These are phyloP conservation scores for Piscicola geometra DNA, from an alignment of 2,888 invertebrate genomes.

Conservation along the genomic window DNA sequence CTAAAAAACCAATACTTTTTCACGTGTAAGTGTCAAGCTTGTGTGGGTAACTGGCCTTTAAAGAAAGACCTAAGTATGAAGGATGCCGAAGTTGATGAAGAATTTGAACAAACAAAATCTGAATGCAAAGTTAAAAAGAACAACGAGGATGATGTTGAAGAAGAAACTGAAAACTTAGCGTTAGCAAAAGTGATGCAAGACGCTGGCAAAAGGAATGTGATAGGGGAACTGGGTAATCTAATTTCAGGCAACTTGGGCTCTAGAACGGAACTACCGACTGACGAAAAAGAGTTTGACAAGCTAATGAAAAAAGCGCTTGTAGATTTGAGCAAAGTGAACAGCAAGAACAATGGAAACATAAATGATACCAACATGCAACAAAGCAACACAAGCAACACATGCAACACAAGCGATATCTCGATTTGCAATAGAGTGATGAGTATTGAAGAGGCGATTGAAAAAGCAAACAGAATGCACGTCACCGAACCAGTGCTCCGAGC, in stretches of 20 bases:
- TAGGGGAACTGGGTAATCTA: neutral
- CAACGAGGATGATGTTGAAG: neutral
- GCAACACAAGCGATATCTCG: no score
- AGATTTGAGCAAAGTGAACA: neutral
- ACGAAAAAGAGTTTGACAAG: neutral
- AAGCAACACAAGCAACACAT: no score
- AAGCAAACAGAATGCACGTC: neutral
- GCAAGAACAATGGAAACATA: no score
- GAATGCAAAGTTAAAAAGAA: no score
- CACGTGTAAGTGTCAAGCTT: conserved; percentile 70
- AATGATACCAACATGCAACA: no score
- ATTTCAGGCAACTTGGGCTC: neutral
- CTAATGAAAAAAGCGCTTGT: neutral
- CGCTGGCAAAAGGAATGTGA: neutral
- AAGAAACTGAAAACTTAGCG: neutral
- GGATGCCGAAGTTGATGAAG: neutral
- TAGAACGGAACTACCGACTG: neutral
- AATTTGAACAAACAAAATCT: neutral
- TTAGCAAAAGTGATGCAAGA: neutral
- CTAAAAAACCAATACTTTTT: conserved; percentile 73
- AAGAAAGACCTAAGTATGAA: conserved; percentile 22
- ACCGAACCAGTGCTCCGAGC: neutral
- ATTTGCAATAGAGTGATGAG: no score
- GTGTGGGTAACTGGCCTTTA: conserved; percentile 57
- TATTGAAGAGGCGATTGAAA: neutral